Evolutionary conservation across 2,888 invertebrate genomes (phyloP), one percentile per base, ranked within the genome.

Genomic region (Thecocarcelia acutangulata): DNA sequence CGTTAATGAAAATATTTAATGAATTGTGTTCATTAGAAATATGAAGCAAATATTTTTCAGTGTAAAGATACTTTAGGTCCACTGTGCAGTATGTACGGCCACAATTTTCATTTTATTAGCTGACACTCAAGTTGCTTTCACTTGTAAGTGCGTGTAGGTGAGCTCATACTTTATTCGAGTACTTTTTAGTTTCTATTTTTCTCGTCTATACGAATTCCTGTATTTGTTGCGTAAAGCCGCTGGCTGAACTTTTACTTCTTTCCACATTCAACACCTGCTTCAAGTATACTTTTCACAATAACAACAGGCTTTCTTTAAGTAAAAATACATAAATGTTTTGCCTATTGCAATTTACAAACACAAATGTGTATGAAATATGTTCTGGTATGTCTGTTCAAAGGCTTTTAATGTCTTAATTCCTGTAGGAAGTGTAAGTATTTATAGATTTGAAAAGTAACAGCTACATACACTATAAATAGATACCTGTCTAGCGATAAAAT

Each of bases 191-290:
- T 70, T 59, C 44, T 63, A 50, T 68, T 68, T 54, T 61, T 72
- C 72, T 54, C 54, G 54, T 50, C 33, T 33, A 33, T 33, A 6
- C 8, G 37, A 19, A 56, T 77, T 54, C 28, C 42, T 58, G n/a
- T 63, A 15, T 17, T 64, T 56, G 19, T 19, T 68, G 44, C 48
- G 24, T 46, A 66, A 13, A 72, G 28, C 61, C 76, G 56, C 54
- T 11, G 66, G 66, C 64, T 70, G 59, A 3, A 63, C 17, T 33
- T 54, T 66, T 56, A 40, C 37, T 19, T 54, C 63, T 21, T 24
- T 74, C 17, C 42, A 50, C 21, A 69, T 40, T 64, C 59, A 52
- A 64, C 75, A 80, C 70, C 76, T 81, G 76, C n/a, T 68, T 68
- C 63, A 75, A 75, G 80, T 63, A 24, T 52, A 13, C 15, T 63